These are phyloP conservation scores for Epicauta chinensis DNA, from an alignment of 1,140 invertebrate species.

Conservation along the genomic window DNA sequence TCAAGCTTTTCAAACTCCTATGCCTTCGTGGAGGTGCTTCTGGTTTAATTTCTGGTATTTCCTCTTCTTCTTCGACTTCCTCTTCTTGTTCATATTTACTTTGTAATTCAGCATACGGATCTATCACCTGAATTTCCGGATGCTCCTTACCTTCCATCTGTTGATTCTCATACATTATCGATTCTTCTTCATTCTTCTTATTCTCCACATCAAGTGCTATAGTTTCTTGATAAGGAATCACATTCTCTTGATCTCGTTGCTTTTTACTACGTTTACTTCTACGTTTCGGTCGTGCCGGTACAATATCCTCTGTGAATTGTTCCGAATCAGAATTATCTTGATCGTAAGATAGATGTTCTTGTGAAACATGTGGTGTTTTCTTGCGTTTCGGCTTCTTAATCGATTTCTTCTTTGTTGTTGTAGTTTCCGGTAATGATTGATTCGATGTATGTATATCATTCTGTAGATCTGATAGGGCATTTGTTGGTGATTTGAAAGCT, in stretches of 20 bases:
- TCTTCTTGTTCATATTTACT: slow-evolving; percentile 9
- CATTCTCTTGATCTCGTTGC: slow-evolving; percentile 24
- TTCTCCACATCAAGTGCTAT: slow-evolving; percentile 26
- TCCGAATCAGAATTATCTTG: slow-evolving; percentile 27
- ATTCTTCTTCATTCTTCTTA: not conserved
- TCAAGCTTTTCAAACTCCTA: slow-evolving; percentile 37
- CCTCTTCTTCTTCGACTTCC: slow-evolving; percentile 1
- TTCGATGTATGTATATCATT: slow-evolving; percentile 31
- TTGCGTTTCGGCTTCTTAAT: slow-evolving; percentile 41
- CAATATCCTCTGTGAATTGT: slow-evolving; percentile 31
- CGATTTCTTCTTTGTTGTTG: slow-evolving; percentile 26
- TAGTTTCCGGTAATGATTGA: slow-evolving; percentile 30
- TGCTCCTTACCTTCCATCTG: slow-evolving; percentile 44
- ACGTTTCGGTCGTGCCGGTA: slow-evolving; percentile 41
- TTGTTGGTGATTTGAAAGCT: slow-evolving; percentile 62
- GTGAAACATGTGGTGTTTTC: slow-evolving; percentile 40
- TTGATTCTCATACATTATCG: slow-evolving; percentile 43
- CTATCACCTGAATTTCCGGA: slow-evolving; percentile 41
- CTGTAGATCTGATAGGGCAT: slow-evolving; percentile 53
- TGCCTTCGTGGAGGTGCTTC: slow-evolving; percentile 26
- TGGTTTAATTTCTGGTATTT: slow-evolving; percentile 1
- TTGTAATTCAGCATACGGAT: slow-evolving; percentile 23
- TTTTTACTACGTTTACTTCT: slow-evolving; percentile 32
- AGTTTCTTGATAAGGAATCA: slow-evolving; percentile 35
- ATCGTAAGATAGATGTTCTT: slow-evolving; percentile 33